Percentiles rank a stretch among this genome's conserved stretches.
Conservation (phyloP, 2,888 invertebrate species). For the Trissonchulus sp. region DNA sequence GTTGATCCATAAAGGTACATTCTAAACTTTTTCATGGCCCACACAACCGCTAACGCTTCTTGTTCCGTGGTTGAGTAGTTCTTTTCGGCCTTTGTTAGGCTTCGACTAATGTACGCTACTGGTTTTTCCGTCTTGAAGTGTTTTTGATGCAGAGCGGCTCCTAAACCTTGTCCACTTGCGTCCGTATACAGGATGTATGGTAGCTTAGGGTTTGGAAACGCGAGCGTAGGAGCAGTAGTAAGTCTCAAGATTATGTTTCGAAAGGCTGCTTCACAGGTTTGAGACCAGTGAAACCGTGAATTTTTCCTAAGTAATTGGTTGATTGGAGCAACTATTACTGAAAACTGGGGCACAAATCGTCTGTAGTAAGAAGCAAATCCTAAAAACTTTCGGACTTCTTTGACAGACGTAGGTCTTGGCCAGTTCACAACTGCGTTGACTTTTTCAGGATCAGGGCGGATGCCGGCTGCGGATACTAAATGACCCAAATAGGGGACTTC, state of each 20-base stretch:
- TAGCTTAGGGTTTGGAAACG: constrained; percentile 35
- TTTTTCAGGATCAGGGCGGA: neutral
- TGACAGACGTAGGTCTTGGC: neutral
- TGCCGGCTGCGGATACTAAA: neutral
- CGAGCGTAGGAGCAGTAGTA: constrained; percentile 34
- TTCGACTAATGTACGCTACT: neutral
- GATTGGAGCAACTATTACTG: neutral
- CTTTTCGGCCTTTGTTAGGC: neutral
- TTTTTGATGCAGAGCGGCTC: neutral
- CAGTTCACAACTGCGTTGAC: neutral
- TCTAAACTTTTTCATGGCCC: neutral
- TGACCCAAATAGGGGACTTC: neutral
- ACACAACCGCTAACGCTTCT: neutral
- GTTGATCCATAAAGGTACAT: neutral
- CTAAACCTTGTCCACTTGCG: neutral
- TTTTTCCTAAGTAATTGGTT: neutral
- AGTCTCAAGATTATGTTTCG: constrained; percentile 20
- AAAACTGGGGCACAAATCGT: neutral
- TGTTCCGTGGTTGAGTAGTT: neutral
- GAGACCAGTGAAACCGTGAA: neutral
- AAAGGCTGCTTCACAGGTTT: neutral
- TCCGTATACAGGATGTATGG: constrained; percentile 32
- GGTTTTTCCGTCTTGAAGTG: neutral
- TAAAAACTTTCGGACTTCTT: neutral
- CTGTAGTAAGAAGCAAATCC: neutral